A percentile compares a stretch with the other conserved stretches of the same genome.
phyloP scores from a whole-genome alignment of 2,888 invertebrate species.

The Prionchulus punctatus region DNA sequence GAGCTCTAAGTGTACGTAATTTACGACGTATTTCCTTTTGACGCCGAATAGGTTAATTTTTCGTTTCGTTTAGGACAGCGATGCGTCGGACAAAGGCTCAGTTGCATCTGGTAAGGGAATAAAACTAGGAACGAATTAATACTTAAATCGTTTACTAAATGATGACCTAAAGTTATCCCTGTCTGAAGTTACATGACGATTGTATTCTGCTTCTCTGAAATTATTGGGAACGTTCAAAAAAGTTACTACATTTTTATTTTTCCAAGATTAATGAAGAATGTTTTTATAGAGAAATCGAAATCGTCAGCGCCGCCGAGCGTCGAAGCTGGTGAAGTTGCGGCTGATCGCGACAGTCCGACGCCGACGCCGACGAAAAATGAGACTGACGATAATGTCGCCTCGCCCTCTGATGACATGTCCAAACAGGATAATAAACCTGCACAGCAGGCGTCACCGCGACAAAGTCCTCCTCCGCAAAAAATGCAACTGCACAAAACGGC shows the following conservation, averaged over 20 bases:
- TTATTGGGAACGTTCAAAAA: no score
- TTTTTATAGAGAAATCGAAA: not conserved
- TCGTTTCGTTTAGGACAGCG: slow-evolving; percentile 5
- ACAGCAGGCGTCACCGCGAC: not conserved
- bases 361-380: not conserved
- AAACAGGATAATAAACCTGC: not conserved
- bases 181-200: slow-evolving; percentile 1
- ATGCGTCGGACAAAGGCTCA: slow-evolving; percentile 3
- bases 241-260: no score
- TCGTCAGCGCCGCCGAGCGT: not conserved
- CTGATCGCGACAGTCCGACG: not conserved
- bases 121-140: no score
- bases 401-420: not conserved
- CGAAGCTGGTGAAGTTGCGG: not conserved
- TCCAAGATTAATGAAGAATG: not conserved
- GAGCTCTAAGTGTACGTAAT: no score
- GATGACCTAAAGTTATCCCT: not conserved
- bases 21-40: no score
- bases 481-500: slow-evolving; percentile 61
- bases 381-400: not conserved
- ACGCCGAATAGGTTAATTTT: not conserved
- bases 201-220: slow-evolving; percentile 1
- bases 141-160: not conserved
- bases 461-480: not conserved
- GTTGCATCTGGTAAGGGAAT: not conserved